These are phyloP conservation scores for Chymomyza fuscimana DNA, from an alignment of 2,888 invertebrate species.

Conservation along the genomic window DNA sequence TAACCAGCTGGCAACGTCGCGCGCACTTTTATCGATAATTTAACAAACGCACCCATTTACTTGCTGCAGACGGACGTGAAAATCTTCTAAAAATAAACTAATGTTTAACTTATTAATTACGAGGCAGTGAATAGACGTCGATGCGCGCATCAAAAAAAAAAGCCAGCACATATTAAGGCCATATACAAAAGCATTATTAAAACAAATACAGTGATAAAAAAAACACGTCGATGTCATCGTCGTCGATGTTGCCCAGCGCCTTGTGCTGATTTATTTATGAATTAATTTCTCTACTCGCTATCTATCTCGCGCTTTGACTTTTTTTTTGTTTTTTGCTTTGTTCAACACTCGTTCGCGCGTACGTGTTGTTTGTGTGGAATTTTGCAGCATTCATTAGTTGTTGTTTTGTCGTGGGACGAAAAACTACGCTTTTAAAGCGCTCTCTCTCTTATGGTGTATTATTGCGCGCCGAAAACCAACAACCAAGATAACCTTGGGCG, in stretches of 20 bases:
- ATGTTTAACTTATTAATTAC: constrained; percentile 1
- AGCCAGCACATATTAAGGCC: constrained; percentile 14
- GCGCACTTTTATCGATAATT: not conserved
- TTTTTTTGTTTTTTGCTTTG: constrained; percentile 9
- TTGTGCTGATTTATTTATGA: constrained; percentile 66
- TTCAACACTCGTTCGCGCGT: constrained; percentile 33
- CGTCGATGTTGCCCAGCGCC: not conserved
- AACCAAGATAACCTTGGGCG: constrained; percentile 56
- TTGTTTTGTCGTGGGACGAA: constrained; percentile 60
- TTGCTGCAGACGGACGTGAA: not conserved
- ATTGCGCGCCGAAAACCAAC: constrained; percentile 10
- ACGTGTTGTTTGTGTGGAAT: constrained; percentile 54
- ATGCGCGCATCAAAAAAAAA: not conserved
- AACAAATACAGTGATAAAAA: constrained; percentile 23
- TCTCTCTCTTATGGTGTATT: not conserved
- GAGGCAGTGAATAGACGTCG: not conserved
- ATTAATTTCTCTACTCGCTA: constrained; percentile 54
- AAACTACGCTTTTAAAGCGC: constrained; percentile 39
- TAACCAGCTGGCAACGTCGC: not conserved
- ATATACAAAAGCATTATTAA: not conserved
- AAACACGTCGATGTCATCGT: constrained; percentile 33
- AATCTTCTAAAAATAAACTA: constrained; percentile 4
- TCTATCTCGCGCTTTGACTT: constrained; percentile 40
- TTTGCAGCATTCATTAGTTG: constrained; percentile 57
- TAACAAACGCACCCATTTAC: not conserved